A percentile compares a stretch with the other conserved stretches of the same genome.
phyloP scores from a whole-genome alignment of 2,888 invertebrate genomes.

The Drosophila meridiana region DNA sequence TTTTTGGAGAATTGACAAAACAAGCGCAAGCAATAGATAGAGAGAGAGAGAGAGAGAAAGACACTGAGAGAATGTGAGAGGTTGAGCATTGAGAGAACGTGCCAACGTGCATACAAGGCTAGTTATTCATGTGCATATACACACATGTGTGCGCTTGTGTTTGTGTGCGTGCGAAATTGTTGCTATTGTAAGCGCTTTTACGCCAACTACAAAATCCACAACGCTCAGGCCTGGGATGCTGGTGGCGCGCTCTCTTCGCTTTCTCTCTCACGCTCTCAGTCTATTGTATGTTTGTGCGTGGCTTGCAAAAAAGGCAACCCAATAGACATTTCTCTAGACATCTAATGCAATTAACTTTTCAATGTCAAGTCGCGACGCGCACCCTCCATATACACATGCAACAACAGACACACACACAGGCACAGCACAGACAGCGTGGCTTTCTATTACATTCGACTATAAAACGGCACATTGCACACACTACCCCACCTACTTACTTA shows the following conservation, averaged over 20 bases:
- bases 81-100: slow-evolving; percentile 39
- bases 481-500: slow-evolving; percentile 3
- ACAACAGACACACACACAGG: slow-evolving; percentile 1
- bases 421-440: slow-evolving; percentile 46
- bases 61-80: slow-evolving; percentile 15
- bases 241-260: slow-evolving; percentile 15
- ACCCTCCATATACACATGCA: slow-evolving; percentile 21
- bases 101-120: slow-evolving; percentile 25
- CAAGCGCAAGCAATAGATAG: slow-evolving; percentile 64
- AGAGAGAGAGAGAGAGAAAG: slow-evolving; percentile 4
- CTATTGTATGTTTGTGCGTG: slow-evolving; percentile 60
- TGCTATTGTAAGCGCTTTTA: slow-evolving; percentile 67
- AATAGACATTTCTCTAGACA: slow-evolving; percentile 59
- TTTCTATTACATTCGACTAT: slow-evolving; percentile 43
- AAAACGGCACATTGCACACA: slow-evolving; percentile 9
- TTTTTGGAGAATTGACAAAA: slow-evolving; percentile 77
- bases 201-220: slow-evolving; percentile 62
- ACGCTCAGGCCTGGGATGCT: slow-evolving; percentile 49
- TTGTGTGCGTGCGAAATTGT: slow-evolving; percentile 46
- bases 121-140: slow-evolving; percentile 11
- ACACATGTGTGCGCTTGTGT: slow-evolving; percentile 1
- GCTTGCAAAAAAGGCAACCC: slow-evolving; percentile 69
- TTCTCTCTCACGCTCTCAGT: slow-evolving; percentile 19
- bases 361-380: slow-evolving; percentile 65
- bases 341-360: slow-evolving; percentile 65